Evolutionary conservation across 92 coral and sea anemone genomes (phyloP).

Genomic region (Meandrina meandrites): DNA sequence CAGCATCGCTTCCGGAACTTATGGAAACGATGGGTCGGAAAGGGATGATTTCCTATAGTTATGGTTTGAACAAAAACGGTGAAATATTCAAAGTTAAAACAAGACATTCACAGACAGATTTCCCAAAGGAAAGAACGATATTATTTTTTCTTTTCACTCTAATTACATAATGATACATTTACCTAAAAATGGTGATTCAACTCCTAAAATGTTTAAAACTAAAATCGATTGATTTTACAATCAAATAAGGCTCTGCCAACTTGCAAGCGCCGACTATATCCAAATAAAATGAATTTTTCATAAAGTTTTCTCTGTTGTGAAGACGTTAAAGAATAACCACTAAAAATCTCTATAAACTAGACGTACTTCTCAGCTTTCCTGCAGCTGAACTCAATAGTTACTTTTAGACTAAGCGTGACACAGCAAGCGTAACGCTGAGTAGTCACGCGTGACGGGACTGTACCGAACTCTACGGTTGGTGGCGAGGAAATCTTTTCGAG

Average conservation of each 20-base stretch:
- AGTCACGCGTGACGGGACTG: not conserved
- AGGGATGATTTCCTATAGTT: too few species aligned
- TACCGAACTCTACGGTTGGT: not conserved
- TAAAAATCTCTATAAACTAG: conserved; percentile 13
- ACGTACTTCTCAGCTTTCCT: not conserved
- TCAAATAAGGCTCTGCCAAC: conserved; percentile 20
- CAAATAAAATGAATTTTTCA: conserved; percentile 40
- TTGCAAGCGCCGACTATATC: not conserved
- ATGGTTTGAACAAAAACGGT: not conserved
- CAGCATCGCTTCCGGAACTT: too few species aligned
- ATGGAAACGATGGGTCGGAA: too few species aligned
- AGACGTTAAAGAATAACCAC: conserved; percentile 3
- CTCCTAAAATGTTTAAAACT: not conserved
- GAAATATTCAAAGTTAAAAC: not conserved
- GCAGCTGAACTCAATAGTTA: not conserved
- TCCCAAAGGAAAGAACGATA: conserved; percentile 2
- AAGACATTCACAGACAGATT: not conserved
- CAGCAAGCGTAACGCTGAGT: not conserved
- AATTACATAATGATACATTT: conserved; percentile 18
- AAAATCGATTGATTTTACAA: conserved; percentile 29
- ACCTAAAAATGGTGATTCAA: conserved; percentile 18
- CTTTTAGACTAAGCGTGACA: not conserved
- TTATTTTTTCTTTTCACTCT: conserved; percentile 4
- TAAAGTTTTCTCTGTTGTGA: not conserved
- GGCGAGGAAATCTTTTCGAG: not conserved